A percentile compares a stretch with the other conserved stretches of the same genome.
phyloP scores from a whole-genome alignment of 2,113 vertebrate genomes.

The Eulemur macaco region DNA sequence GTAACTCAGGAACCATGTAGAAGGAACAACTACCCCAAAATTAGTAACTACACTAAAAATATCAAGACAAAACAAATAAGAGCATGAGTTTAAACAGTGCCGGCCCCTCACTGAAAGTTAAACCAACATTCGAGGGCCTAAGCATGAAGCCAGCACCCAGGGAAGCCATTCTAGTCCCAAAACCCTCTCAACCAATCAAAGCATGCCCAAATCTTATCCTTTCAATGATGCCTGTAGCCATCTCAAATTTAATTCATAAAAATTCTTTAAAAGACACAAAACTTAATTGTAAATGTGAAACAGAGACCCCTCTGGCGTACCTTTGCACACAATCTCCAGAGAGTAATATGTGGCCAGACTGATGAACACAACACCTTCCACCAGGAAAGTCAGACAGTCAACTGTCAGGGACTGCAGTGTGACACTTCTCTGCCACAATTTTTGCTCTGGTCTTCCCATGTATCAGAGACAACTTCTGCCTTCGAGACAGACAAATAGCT shows the following conservation, averaged over 20 bases:
- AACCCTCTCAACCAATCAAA: background rate
- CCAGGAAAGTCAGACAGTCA: conserved; percentile 90
- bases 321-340: conserved; percentile 87
- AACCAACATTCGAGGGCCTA: background rate
- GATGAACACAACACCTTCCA: conserved; percentile 88
- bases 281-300: background rate
- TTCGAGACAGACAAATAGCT: conserved; percentile 65
- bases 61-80: background rate
- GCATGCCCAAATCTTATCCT: background rate
- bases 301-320: conserved; percentile 73
- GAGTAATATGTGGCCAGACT: conserved; percentile 92
- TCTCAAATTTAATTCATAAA: background rate
- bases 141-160: background rate
- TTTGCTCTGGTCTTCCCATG: conserved; percentile 84
- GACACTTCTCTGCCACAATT: conserved; percentile 29
- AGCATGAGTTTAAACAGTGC: background rate
- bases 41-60: too few species aligned
- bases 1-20: background rate
- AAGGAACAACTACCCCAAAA: background rate
- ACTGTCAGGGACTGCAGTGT: conserved; percentile 81
- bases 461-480: conserved; percentile 85
- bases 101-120: background rate
- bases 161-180: background rate
- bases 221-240: background rate
- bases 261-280: background rate